These are phyloP conservation scores for Taxidea taxus DNA, from an alignment of 2,113 vertebrate genomes.

Conservation along the genomic window DNA sequence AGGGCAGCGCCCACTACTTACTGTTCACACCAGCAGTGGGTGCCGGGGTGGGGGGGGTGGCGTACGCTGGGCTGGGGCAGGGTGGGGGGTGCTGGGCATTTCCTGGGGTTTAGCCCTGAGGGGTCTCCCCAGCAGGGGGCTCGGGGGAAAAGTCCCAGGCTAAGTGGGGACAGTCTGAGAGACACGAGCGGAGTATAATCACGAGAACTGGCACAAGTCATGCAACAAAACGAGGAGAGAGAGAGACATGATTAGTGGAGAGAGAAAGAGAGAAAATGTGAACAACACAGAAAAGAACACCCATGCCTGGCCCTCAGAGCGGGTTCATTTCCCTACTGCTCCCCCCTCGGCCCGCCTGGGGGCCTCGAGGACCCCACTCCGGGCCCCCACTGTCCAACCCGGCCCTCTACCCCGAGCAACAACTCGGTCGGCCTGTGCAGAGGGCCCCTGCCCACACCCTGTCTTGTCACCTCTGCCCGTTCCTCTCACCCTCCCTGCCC, in stretches of 20 bases:
- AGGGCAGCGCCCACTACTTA: conserved; percentile 82
- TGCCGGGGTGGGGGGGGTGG: conserved; percentile 62
- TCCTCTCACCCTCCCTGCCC: neutral
- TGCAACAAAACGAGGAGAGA: conserved; percentile 84
- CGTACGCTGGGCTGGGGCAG: conserved; percentile 77
- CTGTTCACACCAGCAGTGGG: conserved; percentile 82
- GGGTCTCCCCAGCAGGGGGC: conserved; percentile 80
- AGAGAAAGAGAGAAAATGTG: conserved; percentile 82
- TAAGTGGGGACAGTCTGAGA: conserved; percentile 85
- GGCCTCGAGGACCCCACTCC: neutral
- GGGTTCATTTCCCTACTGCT: neutral
- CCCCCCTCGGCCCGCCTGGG: neutral
- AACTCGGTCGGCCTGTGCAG: neutral
- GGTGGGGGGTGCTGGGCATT: conserved; percentile 72
- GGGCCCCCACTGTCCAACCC: neutral
- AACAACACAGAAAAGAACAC: conserved; percentile 84
- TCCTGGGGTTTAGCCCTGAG: conserved; percentile 77
- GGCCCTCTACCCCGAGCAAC: neutral
- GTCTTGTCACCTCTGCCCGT: neutral
- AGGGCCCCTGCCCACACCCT: neutral
- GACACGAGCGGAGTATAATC: conserved; percentile 80
- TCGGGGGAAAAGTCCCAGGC: conserved; percentile 82
- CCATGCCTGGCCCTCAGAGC: conserved; percentile 55
- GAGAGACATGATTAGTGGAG: conserved; percentile 81
- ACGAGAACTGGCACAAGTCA: conserved; percentile 82